Percentiles rank a stretch among this genome's conserved stretches.
These are phyloP conservation scores for Drosophila orena DNA, from an alignment of 1,140 invertebrate genomes.

Conservation along the genomic window DNA sequence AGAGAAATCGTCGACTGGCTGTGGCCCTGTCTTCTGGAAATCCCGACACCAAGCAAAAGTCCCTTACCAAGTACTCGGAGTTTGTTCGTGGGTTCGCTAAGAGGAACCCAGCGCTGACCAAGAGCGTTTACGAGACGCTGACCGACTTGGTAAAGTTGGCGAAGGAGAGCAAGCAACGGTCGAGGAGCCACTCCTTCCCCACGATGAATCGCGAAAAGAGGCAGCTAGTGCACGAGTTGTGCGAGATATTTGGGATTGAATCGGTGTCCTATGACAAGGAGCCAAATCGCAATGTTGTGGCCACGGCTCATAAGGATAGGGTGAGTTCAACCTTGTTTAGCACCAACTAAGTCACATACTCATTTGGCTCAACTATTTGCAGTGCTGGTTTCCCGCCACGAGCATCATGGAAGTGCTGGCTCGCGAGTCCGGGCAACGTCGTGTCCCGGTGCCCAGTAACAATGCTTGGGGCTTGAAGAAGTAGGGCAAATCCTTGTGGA, in stretches of 20 bases:
- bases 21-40: conserved; percentile 94
- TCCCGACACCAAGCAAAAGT: conserved; percentile 91
- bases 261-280: conserved; percentile 97
- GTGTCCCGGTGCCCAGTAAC: conserved; percentile 89
- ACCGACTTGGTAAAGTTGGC: conserved; percentile 94
- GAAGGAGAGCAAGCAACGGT: conserved; percentile 94
- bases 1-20: conserved; percentile 94
- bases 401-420: conserved; percentile 92
- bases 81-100: conserved; percentile 94
- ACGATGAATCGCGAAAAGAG: conserved; percentile 97
- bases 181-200: conserved; percentile 95
- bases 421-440: conserved; percentile 91
- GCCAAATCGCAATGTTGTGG: conserved; percentile 97
- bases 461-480: conserved; percentile 85
- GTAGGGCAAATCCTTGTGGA: conserved; percentile 38
- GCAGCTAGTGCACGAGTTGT: conserved; percentile 95
- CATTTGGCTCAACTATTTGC: conserved; percentile 43
- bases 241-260: conserved; percentile 97
- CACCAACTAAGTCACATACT: not conserved
- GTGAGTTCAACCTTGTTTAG: conserved; percentile 80
- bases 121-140: conserved; percentile 93
- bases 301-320: conserved; percentile 93
- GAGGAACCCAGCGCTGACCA: conserved; percentile 92
- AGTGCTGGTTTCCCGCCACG: conserved; percentile 94
- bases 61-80: conserved; percentile 93